A percentile compares a stretch with the other conserved stretches of the same genome.
Conservation (phyloP, 2,888 invertebrate species). For the Eupithecia abbreviata region DNA sequence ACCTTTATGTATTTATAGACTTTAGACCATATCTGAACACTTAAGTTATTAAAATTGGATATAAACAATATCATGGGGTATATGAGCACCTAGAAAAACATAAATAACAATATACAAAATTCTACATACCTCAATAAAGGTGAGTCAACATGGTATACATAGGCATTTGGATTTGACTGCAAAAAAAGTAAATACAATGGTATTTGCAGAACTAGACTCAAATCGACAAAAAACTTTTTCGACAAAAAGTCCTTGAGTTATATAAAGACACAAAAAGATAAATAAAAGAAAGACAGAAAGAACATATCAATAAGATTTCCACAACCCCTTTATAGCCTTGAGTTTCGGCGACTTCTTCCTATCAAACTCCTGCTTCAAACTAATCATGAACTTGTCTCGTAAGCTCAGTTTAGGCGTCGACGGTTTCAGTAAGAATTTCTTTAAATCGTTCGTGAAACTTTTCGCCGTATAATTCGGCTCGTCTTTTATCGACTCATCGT, state of each 20-base stretch:
- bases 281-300: background rate
- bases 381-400: constrained; percentile 77
- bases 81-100: constrained; percentile 39
- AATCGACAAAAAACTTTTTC: background rate
- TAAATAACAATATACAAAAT: constrained; percentile 21
- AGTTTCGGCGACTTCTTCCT: constrained; percentile 77
- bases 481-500: constrained; percentile 71
- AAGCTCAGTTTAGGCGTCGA: constrained; percentile 74
- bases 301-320: constrained; percentile 75
- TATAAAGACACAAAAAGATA: background rate
- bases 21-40: constrained; percentile 80
- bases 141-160: background rate
- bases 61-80: constrained; percentile 37
- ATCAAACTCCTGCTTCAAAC: constrained; percentile 78
- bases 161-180: background rate
- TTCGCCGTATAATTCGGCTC: constrained; percentile 81
- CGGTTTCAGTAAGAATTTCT: constrained; percentile 76
- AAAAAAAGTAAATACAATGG: background rate
- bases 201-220: background rate
- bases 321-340: constrained; percentile 78
- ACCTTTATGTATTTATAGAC: constrained; percentile 58
- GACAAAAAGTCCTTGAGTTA: background rate
- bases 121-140: constrained; percentile 7
- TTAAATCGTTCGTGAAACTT: constrained; percentile 80
- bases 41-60: constrained; percentile 60